phyloP scores from a whole-genome alignment of 2,888 invertebrate genomes.

The Ametastegia equiseti region DNA sequence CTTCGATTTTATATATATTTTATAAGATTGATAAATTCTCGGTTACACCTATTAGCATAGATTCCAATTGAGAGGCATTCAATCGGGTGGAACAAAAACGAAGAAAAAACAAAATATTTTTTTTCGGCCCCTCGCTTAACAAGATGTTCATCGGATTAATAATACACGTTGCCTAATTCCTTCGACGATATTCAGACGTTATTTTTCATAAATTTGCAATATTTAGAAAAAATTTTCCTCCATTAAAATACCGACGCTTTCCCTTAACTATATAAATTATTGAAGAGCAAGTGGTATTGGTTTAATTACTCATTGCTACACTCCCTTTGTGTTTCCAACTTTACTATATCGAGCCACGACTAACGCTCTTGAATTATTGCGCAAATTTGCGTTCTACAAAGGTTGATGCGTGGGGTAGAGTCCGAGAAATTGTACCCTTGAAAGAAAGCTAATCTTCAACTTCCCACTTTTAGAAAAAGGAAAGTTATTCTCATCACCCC shows the following conservation, averaged over 20 bases:
- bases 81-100: background rate
- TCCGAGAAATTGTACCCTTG: too few species aligned
- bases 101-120: background rate
- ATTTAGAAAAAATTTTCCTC: background rate
- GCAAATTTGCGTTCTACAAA: background rate
- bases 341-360: background rate
- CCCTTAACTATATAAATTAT: background rate
- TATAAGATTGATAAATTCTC: slow-evolving; percentile 13
- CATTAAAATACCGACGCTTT: background rate
- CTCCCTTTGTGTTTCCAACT: background rate
- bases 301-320: slow-evolving; percentile 15
- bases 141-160: background rate
- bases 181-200: background rate
- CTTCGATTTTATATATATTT: background rate
- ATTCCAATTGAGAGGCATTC: slow-evolving; percentile 27
- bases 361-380: slow-evolving; percentile 14
- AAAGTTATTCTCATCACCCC: too few species aligned
- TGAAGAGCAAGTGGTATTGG: background rate
- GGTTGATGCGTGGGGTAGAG: background rate
- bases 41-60: background rate
- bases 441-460: too few species aligned
- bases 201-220: background rate
- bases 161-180: background rate
- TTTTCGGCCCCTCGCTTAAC: background rate
- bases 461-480: too few species aligned